phyloP scores from a whole-genome alignment of 1,140 invertebrate species.

The Drosophila miranda region DNA sequence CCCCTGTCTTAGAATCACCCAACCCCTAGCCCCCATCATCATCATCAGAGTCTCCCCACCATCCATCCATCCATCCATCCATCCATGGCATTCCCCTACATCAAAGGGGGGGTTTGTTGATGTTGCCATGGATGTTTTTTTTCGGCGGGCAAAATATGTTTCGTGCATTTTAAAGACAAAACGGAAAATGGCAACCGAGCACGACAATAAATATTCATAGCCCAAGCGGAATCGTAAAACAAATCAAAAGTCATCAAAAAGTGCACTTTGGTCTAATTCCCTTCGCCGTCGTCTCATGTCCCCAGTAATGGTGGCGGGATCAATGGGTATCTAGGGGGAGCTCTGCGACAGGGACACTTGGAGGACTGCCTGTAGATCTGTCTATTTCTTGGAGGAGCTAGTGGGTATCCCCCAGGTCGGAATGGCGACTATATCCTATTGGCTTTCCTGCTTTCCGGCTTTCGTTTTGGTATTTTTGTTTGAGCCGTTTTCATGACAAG shows the following conservation, averaged over 20 bases:
- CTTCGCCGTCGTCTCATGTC: conserved; percentile 12
- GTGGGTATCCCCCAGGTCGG: no score
- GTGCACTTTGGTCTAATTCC: conserved; percentile 78
- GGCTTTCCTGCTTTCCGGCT: no score
- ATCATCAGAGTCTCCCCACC: no score
- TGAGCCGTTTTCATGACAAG: conserved; percentile 54
- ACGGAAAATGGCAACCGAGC: conserved; percentile 32
- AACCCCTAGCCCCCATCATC: no score
- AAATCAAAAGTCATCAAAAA: conserved; percentile 81
- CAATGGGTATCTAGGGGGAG: no score
- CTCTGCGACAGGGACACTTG: no score
- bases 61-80: no score
- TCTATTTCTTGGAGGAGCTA: no score
- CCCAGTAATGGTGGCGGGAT: no score
- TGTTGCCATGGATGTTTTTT: conserved; percentile 41
- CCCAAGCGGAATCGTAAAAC: conserved; percentile 69
- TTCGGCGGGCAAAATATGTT: conserved; percentile 55
- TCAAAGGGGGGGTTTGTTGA: not conserved
- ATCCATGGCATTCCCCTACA: no score
- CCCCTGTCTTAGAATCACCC: not conserved
- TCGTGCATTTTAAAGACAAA: conserved; percentile 69
- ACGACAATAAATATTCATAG: conserved; percentile 80
- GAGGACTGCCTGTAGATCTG: no score
- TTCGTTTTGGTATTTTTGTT: conserved; percentile 20
- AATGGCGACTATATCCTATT: no score